These are phyloP conservation scores for Oryzias celebensis DNA, from an alignment of 2,113 vertebrate species.

Conservation along the genomic window DNA sequence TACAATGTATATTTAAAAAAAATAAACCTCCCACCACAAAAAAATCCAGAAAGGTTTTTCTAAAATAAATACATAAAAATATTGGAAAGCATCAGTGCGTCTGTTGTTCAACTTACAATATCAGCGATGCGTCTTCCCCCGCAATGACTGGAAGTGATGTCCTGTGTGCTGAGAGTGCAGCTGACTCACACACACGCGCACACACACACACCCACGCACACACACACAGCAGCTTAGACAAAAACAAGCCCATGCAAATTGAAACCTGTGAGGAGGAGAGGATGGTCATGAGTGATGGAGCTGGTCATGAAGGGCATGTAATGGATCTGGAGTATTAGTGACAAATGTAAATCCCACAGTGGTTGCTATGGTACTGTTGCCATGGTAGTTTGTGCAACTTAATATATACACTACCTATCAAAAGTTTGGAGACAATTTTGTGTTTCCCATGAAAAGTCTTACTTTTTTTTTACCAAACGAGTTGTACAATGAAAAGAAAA, in stretches of 20 bases:
- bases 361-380: constrained; percentile 73
- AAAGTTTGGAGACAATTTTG: no score
- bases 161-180: constrained; percentile 58
- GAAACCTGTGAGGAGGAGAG: constrained; percentile 17
- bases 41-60: no score
- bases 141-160: constrained; percentile 37
- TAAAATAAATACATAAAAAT: no score
- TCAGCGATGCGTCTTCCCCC: constrained; percentile 30
- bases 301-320: constrained; percentile 39
- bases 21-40: no score
- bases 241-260: constrained; percentile 15
- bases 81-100: not conserved
- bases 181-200: constrained; percentile 35
- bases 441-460: no score
- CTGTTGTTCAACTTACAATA: constrained; percentile 49
- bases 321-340: constrained; percentile 47
- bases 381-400: constrained; percentile 42
- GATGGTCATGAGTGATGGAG: constrained; percentile 31
- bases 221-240: constrained; percentile 4
- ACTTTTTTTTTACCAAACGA: no score
- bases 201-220: not conserved
- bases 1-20: not conserved
- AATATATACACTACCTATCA: no score
- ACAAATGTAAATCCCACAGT: constrained; percentile 46
- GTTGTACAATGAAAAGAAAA: no score